Evolutionary conservation across 2,113 vertebrate species (phyloP), one percentile per base, ranked within the genome.

Genomic region (Plotosus lineatus): DNA sequence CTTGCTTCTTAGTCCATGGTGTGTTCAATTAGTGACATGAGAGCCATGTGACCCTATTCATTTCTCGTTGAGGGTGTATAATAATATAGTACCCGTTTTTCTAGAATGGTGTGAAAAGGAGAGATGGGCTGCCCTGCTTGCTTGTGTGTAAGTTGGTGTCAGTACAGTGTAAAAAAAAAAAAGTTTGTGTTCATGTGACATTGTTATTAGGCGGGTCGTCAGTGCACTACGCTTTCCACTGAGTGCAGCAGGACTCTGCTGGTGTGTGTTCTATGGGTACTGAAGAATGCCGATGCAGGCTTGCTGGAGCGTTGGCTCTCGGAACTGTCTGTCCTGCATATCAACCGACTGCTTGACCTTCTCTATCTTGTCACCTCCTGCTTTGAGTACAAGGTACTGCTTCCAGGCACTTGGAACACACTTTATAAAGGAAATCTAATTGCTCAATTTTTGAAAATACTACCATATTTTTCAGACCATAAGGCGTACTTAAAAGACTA

Each of bases 371-470:
- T 94, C 65, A 86, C 96, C 71, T 96, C 95, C 84, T 96, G 95
- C 90, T 97, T 97, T 28, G 95, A 96, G 87, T 96, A 97, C 88
- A 97, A 96, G 95, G 96, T 96, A 90, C 40, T 3, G 48, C 38
- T 17, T 38, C 11, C 12, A 0, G 6, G 15, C 26, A 48, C 40
- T 17, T 28, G 6, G 14, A 19, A 19, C 3, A 19, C 21, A 2
- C 36, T 65, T n/a, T 68, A 14, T 7, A 9, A 10, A 19, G 2
- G 7, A 36, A 8, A 33, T 63, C 60, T 63, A 44, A 44, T n/a
- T n/a, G 11, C 26, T 38, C 23, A 69, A 15, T 46, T 46, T 46
- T 46, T 46, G n/a, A n/a, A n/a, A n/a, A n/a, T n/a, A n/a, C n/a
- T n/a, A n/a, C n/a, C n/a, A n/a, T n/a, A n/a, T n/a, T n/a, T n/a